Conservation (phyloP, 2,888 invertebrate genomes). For the Hesperia comma region DNA sequence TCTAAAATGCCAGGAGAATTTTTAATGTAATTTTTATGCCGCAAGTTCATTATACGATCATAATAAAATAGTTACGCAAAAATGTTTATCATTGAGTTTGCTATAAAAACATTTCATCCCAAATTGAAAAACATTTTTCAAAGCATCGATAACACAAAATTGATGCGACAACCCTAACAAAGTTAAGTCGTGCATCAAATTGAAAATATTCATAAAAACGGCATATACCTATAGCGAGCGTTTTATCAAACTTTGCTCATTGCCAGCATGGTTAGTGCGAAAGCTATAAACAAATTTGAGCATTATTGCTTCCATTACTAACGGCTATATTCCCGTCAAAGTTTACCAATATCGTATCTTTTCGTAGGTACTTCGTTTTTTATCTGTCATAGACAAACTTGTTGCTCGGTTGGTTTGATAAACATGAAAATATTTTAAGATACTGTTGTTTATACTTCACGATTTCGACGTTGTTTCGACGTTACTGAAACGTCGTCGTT, state of each 20-base stretch:
- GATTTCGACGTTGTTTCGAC: too few relatives aligned
- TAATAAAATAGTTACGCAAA: slow-evolving; percentile 8
- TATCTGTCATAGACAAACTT: slow-evolving; percentile 27
- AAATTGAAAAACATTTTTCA: slow-evolving; percentile 22
- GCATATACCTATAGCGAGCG: neutral
- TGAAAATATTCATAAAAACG: slow-evolving; percentile 33
- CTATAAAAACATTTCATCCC: slow-evolving; percentile 10
- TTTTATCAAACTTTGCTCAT: slow-evolving; percentile 35
- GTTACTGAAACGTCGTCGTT: too few relatives aligned
- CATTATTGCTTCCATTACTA: slow-evolving; percentile 32
- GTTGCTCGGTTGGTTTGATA: slow-evolving; percentile 26
- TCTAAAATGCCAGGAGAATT: too few relatives aligned
- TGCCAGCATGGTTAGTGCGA: slow-evolving; percentile 14
- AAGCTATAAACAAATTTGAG: slow-evolving; percentile 34
- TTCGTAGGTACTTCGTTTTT: slow-evolving; percentile 21
- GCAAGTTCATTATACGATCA: too few relatives aligned
- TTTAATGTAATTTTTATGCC: too few relatives aligned
- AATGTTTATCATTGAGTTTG: neutral
- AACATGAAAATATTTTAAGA: slow-evolving; percentile 18
- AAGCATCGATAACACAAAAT: slow-evolving; percentile 30
- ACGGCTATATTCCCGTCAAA: slow-evolving; percentile 34
- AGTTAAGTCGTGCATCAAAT: slow-evolving; percentile 34
- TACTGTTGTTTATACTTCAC: slow-evolving; percentile 8
- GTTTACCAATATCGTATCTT: slow-evolving; percentile 36
- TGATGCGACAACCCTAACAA: slow-evolving; percentile 28